Evolutionary conservation across 2,113 vertebrate species (phyloP), one percentile per base, ranked within the genome.

Genomic region (Halcyon malimbica): DNA sequence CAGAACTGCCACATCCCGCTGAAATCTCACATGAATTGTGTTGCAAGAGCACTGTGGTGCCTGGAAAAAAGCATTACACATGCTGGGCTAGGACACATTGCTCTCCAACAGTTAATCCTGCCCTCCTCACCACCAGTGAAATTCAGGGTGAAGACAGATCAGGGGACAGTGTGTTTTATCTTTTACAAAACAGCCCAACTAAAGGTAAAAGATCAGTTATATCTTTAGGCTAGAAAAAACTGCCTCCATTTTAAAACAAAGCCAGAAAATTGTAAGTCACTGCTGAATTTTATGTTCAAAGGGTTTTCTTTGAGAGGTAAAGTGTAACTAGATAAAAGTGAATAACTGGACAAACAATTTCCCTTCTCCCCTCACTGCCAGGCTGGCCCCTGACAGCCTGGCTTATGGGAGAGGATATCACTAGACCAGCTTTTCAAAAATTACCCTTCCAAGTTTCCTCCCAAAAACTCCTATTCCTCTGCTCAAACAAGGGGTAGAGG

Each of bases 141-240:
- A 84, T 17, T 31, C 51, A 42, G 76, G 67, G 68, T 9, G 53
- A 71, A 56, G 62, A 53, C 48, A 79, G 77, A 89, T 64, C 89
- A 87, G 48, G 50, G 68, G 90, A 33, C 64, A 92, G 35, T 11
- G 2, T 28, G 44, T 89, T 82, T 78, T 75, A 86, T 50, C 37
- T 60, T 87, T 63, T 63, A 75, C 73, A 69, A 74, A 97, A 71
- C 23, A 63, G 41, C 51, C 41, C 71, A 77, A 18, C 21, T 54
- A 75, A 81, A 96, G 64, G 60, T 71, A 92, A 82, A 89, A 94
- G 67, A 88, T 84, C 93, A 89, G 77, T 89, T 81, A 71, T 57
- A 57, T 79, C 83, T 68, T 51, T 16, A 70, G 48, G 41, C 90
- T 83, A 85, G 68, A 65, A 77, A 95, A 90, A 80, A 29, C 9